Percentiles rank a stretch among this genome's conserved stretches.
Conservation (phyloP, 2,797 vertebrate genomes). For the Furcifer pardalis region DNA sequence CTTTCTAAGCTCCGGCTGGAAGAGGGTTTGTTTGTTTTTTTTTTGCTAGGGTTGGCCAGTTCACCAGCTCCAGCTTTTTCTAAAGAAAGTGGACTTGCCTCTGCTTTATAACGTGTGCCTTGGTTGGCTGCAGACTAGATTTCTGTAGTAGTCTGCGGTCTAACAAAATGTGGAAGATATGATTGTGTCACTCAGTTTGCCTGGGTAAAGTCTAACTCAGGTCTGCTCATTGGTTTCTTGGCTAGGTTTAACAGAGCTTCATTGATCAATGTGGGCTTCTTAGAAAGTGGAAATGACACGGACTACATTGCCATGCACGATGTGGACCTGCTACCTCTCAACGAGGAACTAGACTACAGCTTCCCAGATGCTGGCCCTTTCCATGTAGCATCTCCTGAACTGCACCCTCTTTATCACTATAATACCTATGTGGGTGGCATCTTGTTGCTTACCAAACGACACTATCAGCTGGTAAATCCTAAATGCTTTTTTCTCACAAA, state of each 20-base stretch:
- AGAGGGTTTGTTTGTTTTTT: too few species aligned
- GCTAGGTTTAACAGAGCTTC: slow-evolving; percentile 94
- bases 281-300: slow-evolving; percentile 93
- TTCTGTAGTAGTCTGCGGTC: neutral
- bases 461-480: slow-evolving; percentile 88
- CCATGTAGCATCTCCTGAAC: slow-evolving; percentile 93
- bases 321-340: slow-evolving; percentile 94
- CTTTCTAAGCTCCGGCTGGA: too few species aligned
- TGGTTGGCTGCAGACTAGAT: too few species aligned
- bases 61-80: too few species aligned
- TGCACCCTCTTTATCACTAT: slow-evolving; percentile 97
- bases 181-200: neutral
- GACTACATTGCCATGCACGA: slow-evolving; percentile 99
- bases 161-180: neutral
- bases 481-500: neutral
- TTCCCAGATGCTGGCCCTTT: slow-evolving; percentile 92
- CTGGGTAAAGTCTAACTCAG: neutral
- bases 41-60: too few species aligned
- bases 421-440: slow-evolving; percentile 97
- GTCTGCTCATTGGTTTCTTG: fast-evolving
- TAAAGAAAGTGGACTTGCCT: too few species aligned
- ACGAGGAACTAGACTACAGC: slow-evolving; percentile 90
- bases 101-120: too few species aligned
- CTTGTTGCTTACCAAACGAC: slow-evolving; percentile 93
- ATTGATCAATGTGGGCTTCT: slow-evolving; percentile 92